Evolutionary conservation across 2,113 vertebrate genomes (phyloP).

Genomic region (Tetraodon nigroviridis): DNA sequence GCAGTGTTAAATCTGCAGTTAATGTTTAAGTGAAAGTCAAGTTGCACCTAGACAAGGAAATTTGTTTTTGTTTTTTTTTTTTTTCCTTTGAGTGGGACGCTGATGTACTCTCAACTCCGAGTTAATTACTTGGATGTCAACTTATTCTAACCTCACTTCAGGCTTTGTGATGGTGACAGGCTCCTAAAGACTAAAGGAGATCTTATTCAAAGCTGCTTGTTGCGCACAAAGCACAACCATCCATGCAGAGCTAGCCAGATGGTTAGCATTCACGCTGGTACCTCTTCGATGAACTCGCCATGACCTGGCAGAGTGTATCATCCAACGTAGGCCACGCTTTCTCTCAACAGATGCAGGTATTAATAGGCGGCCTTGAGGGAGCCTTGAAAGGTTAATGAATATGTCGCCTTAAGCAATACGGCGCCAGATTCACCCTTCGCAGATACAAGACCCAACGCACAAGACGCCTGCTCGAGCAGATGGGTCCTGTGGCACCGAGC

Average conservation of each 20-base stretch:
- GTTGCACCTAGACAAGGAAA: neutral
- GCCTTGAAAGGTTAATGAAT: constrained; percentile 64
- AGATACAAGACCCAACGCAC: constrained; percentile 44
- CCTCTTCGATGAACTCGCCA: constrained; percentile 34
- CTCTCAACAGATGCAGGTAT: constrained; percentile 63
- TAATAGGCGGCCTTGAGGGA: constrained; percentile 49
- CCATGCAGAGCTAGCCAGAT: constrained; percentile 19
- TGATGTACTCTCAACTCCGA: constrained; percentile 28
- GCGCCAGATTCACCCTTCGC: constrained; percentile 48
- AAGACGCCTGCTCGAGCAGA: constrained; percentile 42
- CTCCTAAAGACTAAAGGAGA: constrained; percentile 46
- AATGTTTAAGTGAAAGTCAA: neutral
- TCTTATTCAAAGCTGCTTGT: constrained; percentile 18
- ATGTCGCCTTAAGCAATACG: constrained; percentile 65
- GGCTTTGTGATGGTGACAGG: constrained; percentile 39
- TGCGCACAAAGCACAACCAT: constrained; percentile 22
- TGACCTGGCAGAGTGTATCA: constrained; percentile 35
- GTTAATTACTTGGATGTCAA: constrained; percentile 38
- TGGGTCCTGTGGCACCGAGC: constrained; percentile 43
- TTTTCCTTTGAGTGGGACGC: constrained; percentile 30
- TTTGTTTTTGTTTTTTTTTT: constrained; percentile 32
- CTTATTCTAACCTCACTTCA: constrained; percentile 41
- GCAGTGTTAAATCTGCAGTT: too few species aligned
- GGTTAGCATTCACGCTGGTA: constrained; percentile 25
- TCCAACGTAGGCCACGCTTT: constrained; percentile 26